Evolutionary conservation across 2,888 invertebrate genomes (phyloP), one percentile per base, ranked within the genome.

Genomic region (Ornithoptera alexandrae): DNA sequence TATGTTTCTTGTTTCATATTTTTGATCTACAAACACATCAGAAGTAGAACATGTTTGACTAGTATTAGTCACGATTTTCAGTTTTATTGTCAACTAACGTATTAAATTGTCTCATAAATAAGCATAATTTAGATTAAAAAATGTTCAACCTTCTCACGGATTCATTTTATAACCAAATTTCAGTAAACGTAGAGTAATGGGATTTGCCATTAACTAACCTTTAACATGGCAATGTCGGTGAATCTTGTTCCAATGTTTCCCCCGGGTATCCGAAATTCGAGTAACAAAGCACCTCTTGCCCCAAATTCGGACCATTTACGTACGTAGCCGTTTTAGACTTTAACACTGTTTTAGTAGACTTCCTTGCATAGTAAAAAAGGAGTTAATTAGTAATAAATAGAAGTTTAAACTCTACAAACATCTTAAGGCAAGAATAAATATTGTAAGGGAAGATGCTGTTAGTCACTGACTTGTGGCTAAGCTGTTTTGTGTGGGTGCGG

Each of bases 401-500:
- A 58, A 61, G 61, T 20, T 17, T 42, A 57, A 62, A 57, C 15
- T 53, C 15, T 58, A 36, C n/a, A 50, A 69, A 46, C 46, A 20
- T 58, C 62, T 42, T 58, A 62, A 57, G 62, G 62, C 57, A 30
- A 59, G 39, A 69, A 66, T 69, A 69, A 69, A 69, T 67, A 67
- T 59, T 24, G 53, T 63, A 57, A 58, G 36, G 36, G 36, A 42
- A 17, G 39, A 24, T 30, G 24, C 22, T 42, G n/a, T 67, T 24
- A 64, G 67, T 65, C 67, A 62, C 57, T 39, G 68, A 58, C 61
- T 64, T 62, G 24, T 60, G 18, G 53, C 56, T 69, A 58, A 58
- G 58, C 50, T 69, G 76, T 75, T 76, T 76, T 74, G 75, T 74
- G 74, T 74, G 73, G 71, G 74, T 74, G 74, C 71, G 72, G 67